Conservation (phyloP, 2,888 invertebrate genomes). For the Sesia bembeciformis region DNA sequence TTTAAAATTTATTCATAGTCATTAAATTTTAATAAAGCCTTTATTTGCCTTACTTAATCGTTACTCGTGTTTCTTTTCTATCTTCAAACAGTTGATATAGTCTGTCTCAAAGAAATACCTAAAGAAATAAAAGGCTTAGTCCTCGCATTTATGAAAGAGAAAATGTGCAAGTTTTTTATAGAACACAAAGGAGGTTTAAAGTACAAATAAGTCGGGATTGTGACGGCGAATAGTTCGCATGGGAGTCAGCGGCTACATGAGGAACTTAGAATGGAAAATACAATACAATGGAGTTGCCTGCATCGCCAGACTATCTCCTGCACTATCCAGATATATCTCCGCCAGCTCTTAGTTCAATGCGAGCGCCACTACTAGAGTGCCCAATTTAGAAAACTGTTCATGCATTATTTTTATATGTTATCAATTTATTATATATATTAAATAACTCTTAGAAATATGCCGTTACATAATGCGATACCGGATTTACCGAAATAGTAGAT, state of each 20-base stretch:
- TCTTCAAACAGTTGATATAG: too few species aligned
- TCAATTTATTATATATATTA: too few species aligned
- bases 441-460: too few species aligned
- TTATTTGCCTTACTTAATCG: too few species aligned
- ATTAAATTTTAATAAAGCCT: too few species aligned
- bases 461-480: too few species aligned
- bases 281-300: slow-evolving; percentile 14
- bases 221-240: slow-evolving; percentile 20
- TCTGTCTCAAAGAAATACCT: background rate
- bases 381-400: background rate
- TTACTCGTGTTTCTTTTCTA: too few species aligned
- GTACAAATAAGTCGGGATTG: slow-evolving; percentile 24
- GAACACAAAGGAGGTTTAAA: slow-evolving; percentile 24
- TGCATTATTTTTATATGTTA: too few species aligned
- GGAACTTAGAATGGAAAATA: slow-evolving; percentile 20
- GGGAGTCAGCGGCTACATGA: slow-evolving; percentile 18
- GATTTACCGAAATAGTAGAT: too few species aligned
- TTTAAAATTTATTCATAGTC: too few species aligned
- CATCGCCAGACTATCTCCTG: background rate
- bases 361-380: background rate
- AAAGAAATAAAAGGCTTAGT: background rate
- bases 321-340: background rate
- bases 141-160: slow-evolving; percentile 2
- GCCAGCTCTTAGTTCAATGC: background rate
- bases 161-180: slow-evolving; percentile 16